Evolutionary conservation across 1,140 invertebrate genomes (phyloP).

Genomic region (Solenopsis invicta): DNA sequence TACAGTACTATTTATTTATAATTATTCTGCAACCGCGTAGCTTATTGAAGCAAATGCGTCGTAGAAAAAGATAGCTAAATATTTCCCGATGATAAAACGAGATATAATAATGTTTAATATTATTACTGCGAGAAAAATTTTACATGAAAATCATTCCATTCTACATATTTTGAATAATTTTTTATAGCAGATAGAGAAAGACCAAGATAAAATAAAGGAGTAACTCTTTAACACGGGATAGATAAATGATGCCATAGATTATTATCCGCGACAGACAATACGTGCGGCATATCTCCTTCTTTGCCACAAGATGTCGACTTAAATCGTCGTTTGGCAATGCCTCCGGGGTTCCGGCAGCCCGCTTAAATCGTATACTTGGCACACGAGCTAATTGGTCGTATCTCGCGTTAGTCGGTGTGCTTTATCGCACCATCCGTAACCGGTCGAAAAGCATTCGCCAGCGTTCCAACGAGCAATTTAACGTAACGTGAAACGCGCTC

Average conservation of each 20-base stretch:
- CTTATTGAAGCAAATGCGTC: not conserved
- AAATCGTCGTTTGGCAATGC: slow-evolving; percentile 80
- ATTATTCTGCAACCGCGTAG: not conserved
- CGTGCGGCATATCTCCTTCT: slow-evolving; percentile 43
- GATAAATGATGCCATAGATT: slow-evolving; percentile 54
- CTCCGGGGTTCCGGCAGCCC: slow-evolving; percentile 39
- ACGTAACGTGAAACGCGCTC: slow-evolving; percentile 52
- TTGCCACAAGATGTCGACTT: slow-evolving; percentile 64
- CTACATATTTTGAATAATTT: not conserved
- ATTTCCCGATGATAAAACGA: not conserved
- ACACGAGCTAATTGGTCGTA: slow-evolving; percentile 84
- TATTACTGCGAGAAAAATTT: not conserved
- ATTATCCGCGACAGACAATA: slow-evolving; percentile 50
- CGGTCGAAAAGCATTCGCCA: slow-evolving; percentile 78
- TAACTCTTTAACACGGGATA: slow-evolving; percentile 11
- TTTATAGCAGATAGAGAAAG: not conserved
- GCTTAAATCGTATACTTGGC: slow-evolving; percentile 81
- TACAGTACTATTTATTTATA: not conserved
- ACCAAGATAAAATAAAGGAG: not conserved
- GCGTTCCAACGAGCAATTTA: slow-evolving; percentile 62
- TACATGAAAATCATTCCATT: not conserved
- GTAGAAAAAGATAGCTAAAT: slow-evolving; percentile 7
- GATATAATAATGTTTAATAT: not conserved
- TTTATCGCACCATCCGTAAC: slow-evolving; percentile 83
- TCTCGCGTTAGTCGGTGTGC: slow-evolving; percentile 78